Percentiles rank a stretch among this genome's conserved stretches.
These are phyloP conservation scores for Rhagonycha lutea DNA, from an alignment of 2,888 invertebrate species.

Conservation along the genomic window DNA sequence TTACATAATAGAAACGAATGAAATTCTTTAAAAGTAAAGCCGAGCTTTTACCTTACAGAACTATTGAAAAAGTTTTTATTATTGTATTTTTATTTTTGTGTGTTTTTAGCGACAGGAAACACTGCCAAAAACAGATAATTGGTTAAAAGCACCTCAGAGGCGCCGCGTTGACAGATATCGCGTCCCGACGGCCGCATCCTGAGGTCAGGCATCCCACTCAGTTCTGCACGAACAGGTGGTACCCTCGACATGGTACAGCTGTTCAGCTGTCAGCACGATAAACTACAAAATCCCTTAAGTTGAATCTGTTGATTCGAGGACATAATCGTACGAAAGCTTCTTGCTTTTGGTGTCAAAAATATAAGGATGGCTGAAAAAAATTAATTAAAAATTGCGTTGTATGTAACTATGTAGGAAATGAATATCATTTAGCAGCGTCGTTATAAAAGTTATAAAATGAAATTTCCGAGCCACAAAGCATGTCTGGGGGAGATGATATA, in stretches of 20 bases:
- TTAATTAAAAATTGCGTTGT: conserved; percentile 32
- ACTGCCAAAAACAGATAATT: conserved; percentile 36
- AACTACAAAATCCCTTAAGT: conserved; percentile 27
- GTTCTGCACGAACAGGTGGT: conserved; percentile 49
- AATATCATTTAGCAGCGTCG: conserved; percentile 52
- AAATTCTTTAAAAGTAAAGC: not conserved
- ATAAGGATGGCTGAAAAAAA: conserved; percentile 23
- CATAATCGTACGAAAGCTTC: conserved; percentile 16
- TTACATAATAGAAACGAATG: not conserved
- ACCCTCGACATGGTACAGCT: conserved; percentile 49
- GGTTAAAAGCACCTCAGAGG: conserved; percentile 41
- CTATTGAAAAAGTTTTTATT: not conserved
- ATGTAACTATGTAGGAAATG: conserved; percentile 48
- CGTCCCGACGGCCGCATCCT: conserved; percentile 42
- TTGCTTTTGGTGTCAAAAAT: conserved; percentile 21
- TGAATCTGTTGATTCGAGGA: conserved; percentile 25
- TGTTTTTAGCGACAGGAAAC: conserved; percentile 4
- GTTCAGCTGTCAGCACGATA: conserved; percentile 38
- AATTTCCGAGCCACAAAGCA: conserved; percentile 57
- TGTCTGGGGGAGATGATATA: conserved; percentile 55
- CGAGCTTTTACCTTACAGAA: not conserved
- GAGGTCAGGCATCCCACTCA: conserved; percentile 41
- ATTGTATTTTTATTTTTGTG: conserved; percentile 8
- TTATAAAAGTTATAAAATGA: conserved; percentile 57
- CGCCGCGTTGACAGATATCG: conserved; percentile 41